Conservation (phyloP, 2,888 invertebrate species). For the Halictus ligatus region DNA sequence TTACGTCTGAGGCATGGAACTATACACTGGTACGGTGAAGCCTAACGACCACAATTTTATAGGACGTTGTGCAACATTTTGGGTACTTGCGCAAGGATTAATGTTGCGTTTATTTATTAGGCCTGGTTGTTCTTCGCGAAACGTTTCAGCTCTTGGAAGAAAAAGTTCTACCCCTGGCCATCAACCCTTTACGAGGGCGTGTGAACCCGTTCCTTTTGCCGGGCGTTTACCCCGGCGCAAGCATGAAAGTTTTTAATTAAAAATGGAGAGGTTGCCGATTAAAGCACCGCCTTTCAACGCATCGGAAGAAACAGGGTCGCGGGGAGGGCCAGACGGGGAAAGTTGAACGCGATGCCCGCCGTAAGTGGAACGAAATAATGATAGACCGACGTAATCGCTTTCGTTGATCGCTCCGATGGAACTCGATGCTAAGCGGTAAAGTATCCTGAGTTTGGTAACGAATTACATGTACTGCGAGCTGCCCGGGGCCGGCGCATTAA, state of each 20-base stretch:
- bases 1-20: too few species aligned
- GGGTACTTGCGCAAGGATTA: too few species aligned
- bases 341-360: conserved; percentile 6
- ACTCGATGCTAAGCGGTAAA: conserved; percentile 56
- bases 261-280: conserved; percentile 37
- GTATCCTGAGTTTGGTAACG: conserved; percentile 49
- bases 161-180: not conserved
- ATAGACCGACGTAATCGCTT: conserved; percentile 40
- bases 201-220: not conserved
- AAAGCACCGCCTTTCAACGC: conserved; percentile 2
- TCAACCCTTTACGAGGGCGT: conserved; percentile 8
- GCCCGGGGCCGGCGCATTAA: conserved; percentile 42
- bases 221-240: conserved; percentile 1
- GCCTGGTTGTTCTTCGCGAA: not conserved
- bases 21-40: too few species aligned
- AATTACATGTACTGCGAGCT: conserved; percentile 51
- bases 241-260: conserved; percentile 49
- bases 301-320: not conserved
- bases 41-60: too few species aligned
- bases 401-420: conserved; percentile 27
- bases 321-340: not conserved
- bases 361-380: conserved; percentile 41
- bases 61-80: too few species aligned
- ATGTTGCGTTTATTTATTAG: too few species aligned
- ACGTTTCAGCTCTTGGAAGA: not conserved